Evolutionary conservation across 1,140 invertebrate genomes (phyloP), one percentile per base, ranked within the genome.

Genomic region (Sycophila sp.): DNA sequence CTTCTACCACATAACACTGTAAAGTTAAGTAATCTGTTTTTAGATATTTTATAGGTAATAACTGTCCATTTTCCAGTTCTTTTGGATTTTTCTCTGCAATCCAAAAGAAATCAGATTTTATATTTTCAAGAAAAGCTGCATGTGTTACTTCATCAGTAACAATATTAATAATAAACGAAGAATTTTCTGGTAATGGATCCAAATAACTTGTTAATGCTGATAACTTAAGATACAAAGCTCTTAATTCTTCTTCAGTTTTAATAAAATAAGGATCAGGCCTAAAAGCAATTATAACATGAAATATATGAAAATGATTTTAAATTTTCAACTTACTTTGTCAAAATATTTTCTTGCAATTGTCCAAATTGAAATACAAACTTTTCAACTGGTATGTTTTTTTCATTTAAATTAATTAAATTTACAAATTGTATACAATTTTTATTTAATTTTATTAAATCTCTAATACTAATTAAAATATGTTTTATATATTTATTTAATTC

Each of bases 401-500:
- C 62, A 51, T 85, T 79, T 5, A 72, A 70, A 65, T 85, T 79
- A 32, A 83, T 83, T 55, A 90, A 85, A 73, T 87, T 83, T 4
- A 89, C 70, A 1, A 86, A 75, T 72, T 80, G 83, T 15, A 89
- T 58, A 28, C 81, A 83, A 1, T 77, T 77, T 51, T 80, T 76
- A 71, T 84, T 81, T 45, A 73, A 78, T 38, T 80, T 84, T n/a
- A 90, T 69, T 26, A 89, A 78, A 68, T 83, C 80, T 75, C 74
- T 82, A 2, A 87, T 71, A 49, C 80, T 81, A 72, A 78, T 86
- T 4, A 91, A 73, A 69, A 88, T 82, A 67, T 89, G 84, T 76
- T 85, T 86, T 22, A 91, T 85, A 67, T 91, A 91, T 47, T 87
- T 80, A 56, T 89, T 90, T 0, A 91, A 79, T 77, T 89, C 87